These are phyloP conservation scores for Paradoxurus hermaphroditus DNA, from an alignment of 2,113 vertebrate genomes.

Conservation along the genomic window DNA sequence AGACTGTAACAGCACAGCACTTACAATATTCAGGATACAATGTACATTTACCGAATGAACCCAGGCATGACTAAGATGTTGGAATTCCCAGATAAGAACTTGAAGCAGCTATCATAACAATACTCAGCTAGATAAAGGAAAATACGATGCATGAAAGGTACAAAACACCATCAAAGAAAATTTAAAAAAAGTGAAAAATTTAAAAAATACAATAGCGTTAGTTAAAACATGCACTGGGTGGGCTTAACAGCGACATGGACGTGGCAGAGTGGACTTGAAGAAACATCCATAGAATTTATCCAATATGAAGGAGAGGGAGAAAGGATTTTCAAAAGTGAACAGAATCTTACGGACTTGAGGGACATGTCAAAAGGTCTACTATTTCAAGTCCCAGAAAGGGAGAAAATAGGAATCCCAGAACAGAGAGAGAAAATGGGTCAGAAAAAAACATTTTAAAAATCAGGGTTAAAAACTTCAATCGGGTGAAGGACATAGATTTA, in stretches of 20 bases:
- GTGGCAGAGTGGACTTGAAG: background rate
- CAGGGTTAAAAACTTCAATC: background rate
- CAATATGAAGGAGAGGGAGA: background rate
- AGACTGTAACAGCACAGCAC: background rate
- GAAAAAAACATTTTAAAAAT: background rate
- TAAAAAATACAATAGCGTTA: background rate
- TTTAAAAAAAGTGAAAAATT: background rate
- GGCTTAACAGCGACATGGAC: background rate
- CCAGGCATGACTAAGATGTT: too few relatives aligned
- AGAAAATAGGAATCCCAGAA: background rate
- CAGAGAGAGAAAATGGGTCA: background rate
- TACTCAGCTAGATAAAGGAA: background rate
- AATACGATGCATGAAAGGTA: background rate
- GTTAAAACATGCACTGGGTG: background rate
- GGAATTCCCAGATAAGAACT: background rate
- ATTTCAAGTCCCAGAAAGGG: background rate
- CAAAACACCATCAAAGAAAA: background rate
- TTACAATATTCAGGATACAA: background rate
- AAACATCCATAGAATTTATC: accelerated
- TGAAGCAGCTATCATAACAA: background rate
- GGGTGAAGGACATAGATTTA: background rate
- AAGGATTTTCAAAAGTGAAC: background rate
- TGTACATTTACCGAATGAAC: background rate
- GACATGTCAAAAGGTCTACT: background rate
- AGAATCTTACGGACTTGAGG: background rate